Conservation (phyloP, 1,140 invertebrate genomes). For the Pseudoatta argentina region DNA sequence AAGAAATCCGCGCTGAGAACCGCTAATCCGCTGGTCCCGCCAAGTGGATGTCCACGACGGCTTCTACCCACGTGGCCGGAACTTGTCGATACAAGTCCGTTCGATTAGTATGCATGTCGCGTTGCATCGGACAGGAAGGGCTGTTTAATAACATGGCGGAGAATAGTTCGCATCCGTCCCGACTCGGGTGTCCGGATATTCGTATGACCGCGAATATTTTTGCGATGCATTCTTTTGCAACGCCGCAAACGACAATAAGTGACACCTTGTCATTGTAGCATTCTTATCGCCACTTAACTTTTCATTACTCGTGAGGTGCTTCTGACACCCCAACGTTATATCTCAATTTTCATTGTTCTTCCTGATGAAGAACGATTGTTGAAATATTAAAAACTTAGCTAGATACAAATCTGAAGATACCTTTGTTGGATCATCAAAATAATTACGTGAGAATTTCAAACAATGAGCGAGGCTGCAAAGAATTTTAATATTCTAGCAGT, state of each 20-base stretch:
- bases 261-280: background rate
- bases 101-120: slow-evolving; percentile 67
- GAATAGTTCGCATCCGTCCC: slow-evolving; percentile 55
- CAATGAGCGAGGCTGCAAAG: too few species aligned
- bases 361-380: too few species aligned
- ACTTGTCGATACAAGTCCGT: slow-evolving; percentile 50
- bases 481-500: too few species aligned
- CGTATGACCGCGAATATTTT: slow-evolving; percentile 25
- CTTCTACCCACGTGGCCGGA: slow-evolving; percentile 60
- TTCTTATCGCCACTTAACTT: background rate
- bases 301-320: too few species aligned
- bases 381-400: too few species aligned
- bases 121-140: slow-evolving; percentile 63
- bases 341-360: too few species aligned
- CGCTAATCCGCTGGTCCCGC: background rate
- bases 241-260: background rate
- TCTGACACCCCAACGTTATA: too few species aligned
- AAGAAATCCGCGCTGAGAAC: slow-evolving; percentile 16
- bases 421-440: too few species aligned
- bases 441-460: too few species aligned
- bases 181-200: slow-evolving; percentile 39
- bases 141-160: slow-evolving; percentile 66
- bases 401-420: too few species aligned
- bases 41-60: background rate
- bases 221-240: background rate